Evolutionary conservation across 2,797 vertebrate species (phyloP).

Genomic region (Labeo calbasu): DNA sequence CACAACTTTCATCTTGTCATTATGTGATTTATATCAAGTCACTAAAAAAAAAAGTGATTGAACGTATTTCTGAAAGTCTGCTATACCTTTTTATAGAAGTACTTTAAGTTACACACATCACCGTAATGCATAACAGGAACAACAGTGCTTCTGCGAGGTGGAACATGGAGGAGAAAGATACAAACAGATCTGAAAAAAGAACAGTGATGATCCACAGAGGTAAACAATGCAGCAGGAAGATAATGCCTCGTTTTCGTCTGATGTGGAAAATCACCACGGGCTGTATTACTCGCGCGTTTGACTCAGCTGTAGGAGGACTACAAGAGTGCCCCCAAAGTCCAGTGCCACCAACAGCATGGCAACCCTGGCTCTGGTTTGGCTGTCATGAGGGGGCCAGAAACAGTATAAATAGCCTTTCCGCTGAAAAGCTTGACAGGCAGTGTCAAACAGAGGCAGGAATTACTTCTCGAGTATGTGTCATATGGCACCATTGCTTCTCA

Average conservation of each 20-base stretch:
- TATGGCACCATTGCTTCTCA: neutral
- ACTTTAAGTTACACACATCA: neutral
- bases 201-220: neutral
- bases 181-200: neutral
- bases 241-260: neutral
- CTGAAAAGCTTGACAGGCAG: constrained; percentile 37
- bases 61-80: neutral
- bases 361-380: constrained; percentile 14
- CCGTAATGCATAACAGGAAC: neutral
- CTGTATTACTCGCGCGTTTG: neutral
- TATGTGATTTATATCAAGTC: neutral
- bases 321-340: constrained; percentile 25
- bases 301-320: constrained; percentile 21
- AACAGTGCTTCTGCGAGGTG: neutral
- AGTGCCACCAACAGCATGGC: constrained; percentile 23
- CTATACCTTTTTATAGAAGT: neutral
- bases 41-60: neutral
- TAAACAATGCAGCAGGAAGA: neutral
- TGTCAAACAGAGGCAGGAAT: constrained; percentile 34
- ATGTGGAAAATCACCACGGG: neutral
- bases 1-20: neutral
- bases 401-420: constrained; percentile 43
- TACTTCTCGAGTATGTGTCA: constrained; percentile 36
- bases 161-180: neutral
- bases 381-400: constrained; percentile 36